These are phyloP conservation scores for Ricordea florida DNA, from an alignment of 92 coral and sea anemone species.

Conservation along the genomic window DNA sequence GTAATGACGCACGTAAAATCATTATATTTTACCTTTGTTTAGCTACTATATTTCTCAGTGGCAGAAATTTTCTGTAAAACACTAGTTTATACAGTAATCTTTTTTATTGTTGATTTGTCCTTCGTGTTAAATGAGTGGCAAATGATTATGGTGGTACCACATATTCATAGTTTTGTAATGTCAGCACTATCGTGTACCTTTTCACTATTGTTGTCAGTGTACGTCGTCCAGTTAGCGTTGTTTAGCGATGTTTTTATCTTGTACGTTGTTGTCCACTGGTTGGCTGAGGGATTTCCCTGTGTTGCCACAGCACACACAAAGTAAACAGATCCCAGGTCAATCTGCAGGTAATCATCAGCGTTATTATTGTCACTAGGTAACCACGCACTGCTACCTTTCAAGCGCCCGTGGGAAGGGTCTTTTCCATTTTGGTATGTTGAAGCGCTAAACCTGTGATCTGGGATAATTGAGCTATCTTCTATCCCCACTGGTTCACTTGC, in stretches of 20 bases:
- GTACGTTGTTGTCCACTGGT: slow-evolving; percentile 32
- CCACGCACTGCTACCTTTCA: not conserved
- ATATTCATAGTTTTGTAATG: no score
- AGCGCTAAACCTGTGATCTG: not conserved
- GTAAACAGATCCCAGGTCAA: slow-evolving; percentile 47
- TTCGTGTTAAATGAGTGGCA: no score
- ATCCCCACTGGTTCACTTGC: not conserved
- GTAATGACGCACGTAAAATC: no score
- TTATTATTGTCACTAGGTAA: not conserved
- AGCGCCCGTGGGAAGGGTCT: not conserved
- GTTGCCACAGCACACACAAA: slow-evolving; percentile 32
- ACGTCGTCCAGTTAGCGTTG: slow-evolving; percentile 5
- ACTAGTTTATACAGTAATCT: no score
- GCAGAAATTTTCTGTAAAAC: no score
- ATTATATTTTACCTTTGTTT: no score
- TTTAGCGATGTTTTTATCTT: slow-evolving; percentile 17
- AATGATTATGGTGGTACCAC: no score
- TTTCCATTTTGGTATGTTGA: not conserved
- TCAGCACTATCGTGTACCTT: not conserved
- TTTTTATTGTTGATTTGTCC: no score
- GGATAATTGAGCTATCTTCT: not conserved
- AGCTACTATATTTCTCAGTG: no score
- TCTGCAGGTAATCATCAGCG: not conserved
- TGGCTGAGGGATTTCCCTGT: slow-evolving; percentile 4
- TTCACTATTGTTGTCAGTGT: not conserved